A percentile compares a stretch with the other conserved stretches of the same genome.
Conservation (phyloP, 1,140 invertebrate species). For the Hylaeus anthracinus region DNA sequence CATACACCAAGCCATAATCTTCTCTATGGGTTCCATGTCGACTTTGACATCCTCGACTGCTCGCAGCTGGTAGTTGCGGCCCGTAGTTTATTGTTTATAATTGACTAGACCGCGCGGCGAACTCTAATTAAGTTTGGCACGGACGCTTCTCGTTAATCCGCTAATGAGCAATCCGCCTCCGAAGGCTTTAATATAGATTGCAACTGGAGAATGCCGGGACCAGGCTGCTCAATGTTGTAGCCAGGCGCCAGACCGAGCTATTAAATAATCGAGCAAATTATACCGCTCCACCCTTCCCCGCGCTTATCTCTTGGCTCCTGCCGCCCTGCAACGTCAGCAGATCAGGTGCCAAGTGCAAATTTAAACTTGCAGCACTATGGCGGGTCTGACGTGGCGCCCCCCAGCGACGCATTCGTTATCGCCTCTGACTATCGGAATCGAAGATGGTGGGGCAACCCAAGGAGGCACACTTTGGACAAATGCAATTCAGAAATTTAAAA, state of each 20-base stretch:
- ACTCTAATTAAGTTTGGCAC: conserved; percentile 52
- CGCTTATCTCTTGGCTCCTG: conserved; percentile 15
- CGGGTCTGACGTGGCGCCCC: background rate
- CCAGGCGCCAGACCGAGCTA: conserved; percentile 54
- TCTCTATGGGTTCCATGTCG: too few species aligned
- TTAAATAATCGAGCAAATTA: conserved; percentile 64
- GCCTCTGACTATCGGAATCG: background rate
- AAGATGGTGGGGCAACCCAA: background rate
- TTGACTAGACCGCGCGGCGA: background rate
- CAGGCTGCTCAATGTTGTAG: conserved; percentile 34
- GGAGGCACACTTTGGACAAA: too few species aligned
- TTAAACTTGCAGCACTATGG: conserved; percentile 47
- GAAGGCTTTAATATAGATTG: conserved; percentile 60
- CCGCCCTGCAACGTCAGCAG: conserved; percentile 44
- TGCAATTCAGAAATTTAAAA: too few species aligned
- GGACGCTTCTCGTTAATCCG: conserved; percentile 44
- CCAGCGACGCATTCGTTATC: background rate
- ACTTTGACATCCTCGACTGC: too few species aligned
- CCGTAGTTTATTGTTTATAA: conserved; percentile 1
- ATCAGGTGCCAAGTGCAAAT: conserved; percentile 58
- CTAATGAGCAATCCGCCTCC: conserved; percentile 55
- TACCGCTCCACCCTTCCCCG: background rate
- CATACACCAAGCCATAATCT: too few species aligned
- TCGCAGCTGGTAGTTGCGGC: background rate
- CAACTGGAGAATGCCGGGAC: conserved; percentile 26